Percentiles rank a stretch among this genome's conserved stretches.
These are phyloP conservation scores for Heliconius melpomene DNA, from an alignment of 1,140 invertebrate genomes.

Conservation along the genomic window DNA sequence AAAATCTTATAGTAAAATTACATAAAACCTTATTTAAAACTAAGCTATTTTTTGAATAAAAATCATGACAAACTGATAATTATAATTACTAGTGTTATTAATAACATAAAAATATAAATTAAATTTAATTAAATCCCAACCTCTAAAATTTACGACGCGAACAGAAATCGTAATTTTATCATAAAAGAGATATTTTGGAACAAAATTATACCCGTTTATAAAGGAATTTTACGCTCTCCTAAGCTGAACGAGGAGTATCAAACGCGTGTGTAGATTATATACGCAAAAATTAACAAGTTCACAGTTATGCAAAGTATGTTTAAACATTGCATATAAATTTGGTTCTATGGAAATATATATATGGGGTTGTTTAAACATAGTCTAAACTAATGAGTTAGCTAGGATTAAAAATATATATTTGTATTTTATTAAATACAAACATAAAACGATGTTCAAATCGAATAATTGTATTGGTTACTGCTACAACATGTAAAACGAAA, in stretches of 20 bases:
- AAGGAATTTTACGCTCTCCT: slow-evolving; percentile 34
- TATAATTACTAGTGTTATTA: not conserved
- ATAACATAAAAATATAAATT: not conserved
- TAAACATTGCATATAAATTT: not conserved
- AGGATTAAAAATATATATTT: too few relatives aligned
- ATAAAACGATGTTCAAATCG: too few relatives aligned
- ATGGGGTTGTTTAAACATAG: too few relatives aligned
- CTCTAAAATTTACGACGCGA: not conserved
- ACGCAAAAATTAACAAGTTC: not conserved
- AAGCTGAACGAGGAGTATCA: slow-evolving; percentile 19
- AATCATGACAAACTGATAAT: not conserved
- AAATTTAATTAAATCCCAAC: slow-evolving; percentile 4
- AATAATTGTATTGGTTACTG: too few relatives aligned
- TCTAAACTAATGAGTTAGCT: too few relatives aligned
- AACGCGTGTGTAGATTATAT: not conserved
- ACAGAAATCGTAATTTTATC: not conserved
- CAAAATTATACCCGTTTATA: slow-evolving; percentile 29
- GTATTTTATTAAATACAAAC: too few relatives aligned
- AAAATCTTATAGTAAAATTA: too few relatives aligned
- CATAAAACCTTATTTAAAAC: too few relatives aligned
- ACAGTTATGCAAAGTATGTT: not conserved
- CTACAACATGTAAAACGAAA: too few relatives aligned
- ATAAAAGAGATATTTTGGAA: slow-evolving; percentile 24
- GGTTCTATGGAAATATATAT: too few relatives aligned
- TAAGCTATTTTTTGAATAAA: too few relatives aligned